These are phyloP conservation scores for Malurus elegans DNA, from an alignment of 2,113 vertebrate genomes.

Conservation along the genomic window DNA sequence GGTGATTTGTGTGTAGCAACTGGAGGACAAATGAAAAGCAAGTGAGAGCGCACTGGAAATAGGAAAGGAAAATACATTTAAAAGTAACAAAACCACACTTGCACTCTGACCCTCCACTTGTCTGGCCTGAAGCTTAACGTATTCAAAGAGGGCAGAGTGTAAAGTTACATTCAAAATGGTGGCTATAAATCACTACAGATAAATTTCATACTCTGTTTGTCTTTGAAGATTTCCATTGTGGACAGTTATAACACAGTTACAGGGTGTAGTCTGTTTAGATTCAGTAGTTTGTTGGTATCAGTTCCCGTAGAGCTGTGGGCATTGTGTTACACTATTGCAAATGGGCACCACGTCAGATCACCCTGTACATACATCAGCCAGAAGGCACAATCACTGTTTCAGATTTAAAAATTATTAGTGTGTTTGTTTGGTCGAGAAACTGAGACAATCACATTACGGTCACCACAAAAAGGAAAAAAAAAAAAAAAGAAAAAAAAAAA, in stretches of 20 bases:
- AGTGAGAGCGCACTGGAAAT: conserved; percentile 77
- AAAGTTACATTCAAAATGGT: conserved; percentile 83
- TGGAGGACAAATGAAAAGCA: conserved; percentile 73
- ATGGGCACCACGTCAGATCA: conserved; percentile 97
- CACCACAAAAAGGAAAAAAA: conserved; percentile 77
- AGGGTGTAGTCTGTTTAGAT: conserved; percentile 98
- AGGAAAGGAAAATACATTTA: conserved; percentile 75
- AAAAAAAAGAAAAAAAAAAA: conserved; percentile 55
- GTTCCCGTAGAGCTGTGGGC: conserved; percentile 95
- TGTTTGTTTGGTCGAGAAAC: conserved; percentile 98
- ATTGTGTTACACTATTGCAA: conserved; percentile 91
- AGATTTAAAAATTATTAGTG: conserved; percentile 87
- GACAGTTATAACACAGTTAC: conserved; percentile 94
- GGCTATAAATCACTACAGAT: conserved; percentile 90
- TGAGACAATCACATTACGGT: conserved; percentile 99
- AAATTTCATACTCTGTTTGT: conserved; percentile 91
- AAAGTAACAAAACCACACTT: conserved; percentile 77
- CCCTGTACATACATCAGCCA: conserved; percentile 87
- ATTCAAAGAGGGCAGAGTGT: conserved; percentile 83
- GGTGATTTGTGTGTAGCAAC: conserved; percentile 82
- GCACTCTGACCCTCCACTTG: conserved; percentile 86
- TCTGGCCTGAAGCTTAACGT: conserved; percentile 77
- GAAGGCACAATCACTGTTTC: conserved; percentile 88
- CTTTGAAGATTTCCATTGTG: conserved; percentile 94
- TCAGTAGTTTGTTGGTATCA: conserved; percentile 99